A percentile compares a stretch with the other conserved stretches of the same genome.
Conservation (phyloP, 2,888 invertebrate species). For the Leucophenga maculata region DNA sequence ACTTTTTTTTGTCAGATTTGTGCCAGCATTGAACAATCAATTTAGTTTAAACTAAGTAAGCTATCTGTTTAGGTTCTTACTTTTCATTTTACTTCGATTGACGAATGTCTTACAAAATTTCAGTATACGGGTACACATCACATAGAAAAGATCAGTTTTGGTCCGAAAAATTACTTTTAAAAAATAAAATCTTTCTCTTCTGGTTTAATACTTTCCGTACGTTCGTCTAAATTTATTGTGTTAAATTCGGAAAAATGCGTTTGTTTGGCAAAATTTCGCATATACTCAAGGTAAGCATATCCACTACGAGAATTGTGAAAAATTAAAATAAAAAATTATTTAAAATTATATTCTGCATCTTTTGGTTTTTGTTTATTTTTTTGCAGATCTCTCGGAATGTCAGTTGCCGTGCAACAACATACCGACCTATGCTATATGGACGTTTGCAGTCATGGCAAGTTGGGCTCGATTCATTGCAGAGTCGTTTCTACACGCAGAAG, state of each 20-base stretch:
- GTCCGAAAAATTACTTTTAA: conserved; percentile 27
- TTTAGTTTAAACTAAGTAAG: too few species aligned
- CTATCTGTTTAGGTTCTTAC: background rate
- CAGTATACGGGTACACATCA: conserved; percentile 34
- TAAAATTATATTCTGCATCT: background rate
- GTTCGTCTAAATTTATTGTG: conserved; percentile 38
- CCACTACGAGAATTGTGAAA: too few species aligned
- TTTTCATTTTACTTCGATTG: background rate
- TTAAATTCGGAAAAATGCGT: conserved; percentile 44
- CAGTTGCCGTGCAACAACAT: conserved; percentile 49
- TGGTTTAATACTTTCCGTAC: conserved; percentile 37
- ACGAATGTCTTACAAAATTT: background rate
- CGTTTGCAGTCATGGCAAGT: conserved; percentile 13
- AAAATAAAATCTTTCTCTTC: conserved; percentile 37
- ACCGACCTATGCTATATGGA: conserved; percentile 42
- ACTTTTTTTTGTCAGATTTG: too few species aligned
- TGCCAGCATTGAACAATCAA: too few species aligned
- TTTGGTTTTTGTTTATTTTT: background rate
- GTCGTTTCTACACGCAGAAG: conserved; percentile 45
- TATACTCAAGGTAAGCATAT: conserved; percentile 48
- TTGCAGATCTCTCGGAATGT: conserved; percentile 55
- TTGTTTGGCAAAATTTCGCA: conserved; percentile 50
- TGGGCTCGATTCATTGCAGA: conserved; percentile 6
- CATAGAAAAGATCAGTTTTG: conserved; percentile 32
- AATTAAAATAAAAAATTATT: background rate